A percentile compares a stretch with the other conserved stretches of the same genome.
These are phyloP conservation scores for Sanderia malayensis DNA, from an alignment of 30 jellyfish, hydroid and myxozoan genomes.

Conservation along the genomic window DNA sequence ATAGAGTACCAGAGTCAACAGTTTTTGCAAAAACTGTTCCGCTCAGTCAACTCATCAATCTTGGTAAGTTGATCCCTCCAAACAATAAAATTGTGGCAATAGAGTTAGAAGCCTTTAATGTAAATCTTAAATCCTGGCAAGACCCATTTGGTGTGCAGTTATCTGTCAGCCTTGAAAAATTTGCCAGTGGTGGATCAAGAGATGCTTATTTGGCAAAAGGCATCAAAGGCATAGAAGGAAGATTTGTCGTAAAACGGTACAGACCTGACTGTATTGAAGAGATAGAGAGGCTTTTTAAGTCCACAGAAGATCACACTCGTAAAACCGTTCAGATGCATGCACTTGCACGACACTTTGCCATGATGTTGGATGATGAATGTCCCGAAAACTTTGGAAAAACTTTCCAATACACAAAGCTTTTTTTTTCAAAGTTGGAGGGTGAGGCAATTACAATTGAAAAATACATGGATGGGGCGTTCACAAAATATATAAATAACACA, in stretches of 20 bases:
- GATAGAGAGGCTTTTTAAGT: background rate
- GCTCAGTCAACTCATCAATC: background rate
- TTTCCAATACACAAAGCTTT: background rate
- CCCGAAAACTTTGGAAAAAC: background rate
- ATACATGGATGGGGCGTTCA: background rate
- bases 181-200: no score
- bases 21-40: background rate
- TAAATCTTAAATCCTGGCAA: no score
- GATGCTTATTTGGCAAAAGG: background rate
- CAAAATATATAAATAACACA: background rate
- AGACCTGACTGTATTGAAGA: no score
- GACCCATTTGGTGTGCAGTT: background rate
- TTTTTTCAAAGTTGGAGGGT: background rate
- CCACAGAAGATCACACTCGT: background rate
- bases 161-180: background rate
- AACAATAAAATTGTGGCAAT: background rate
- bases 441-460: background rate
- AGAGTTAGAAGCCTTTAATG: background rate
- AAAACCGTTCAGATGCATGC: background rate
- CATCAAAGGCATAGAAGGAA: background rate
- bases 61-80: background rate
- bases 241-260: background rate
- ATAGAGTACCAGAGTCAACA: background rate
- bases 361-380: background rate
- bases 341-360: conserved; percentile 4